These are phyloP conservation scores for Casuarius casuarius DNA, from an alignment of 2,113 vertebrate genomes.

Conservation along the genomic window DNA sequence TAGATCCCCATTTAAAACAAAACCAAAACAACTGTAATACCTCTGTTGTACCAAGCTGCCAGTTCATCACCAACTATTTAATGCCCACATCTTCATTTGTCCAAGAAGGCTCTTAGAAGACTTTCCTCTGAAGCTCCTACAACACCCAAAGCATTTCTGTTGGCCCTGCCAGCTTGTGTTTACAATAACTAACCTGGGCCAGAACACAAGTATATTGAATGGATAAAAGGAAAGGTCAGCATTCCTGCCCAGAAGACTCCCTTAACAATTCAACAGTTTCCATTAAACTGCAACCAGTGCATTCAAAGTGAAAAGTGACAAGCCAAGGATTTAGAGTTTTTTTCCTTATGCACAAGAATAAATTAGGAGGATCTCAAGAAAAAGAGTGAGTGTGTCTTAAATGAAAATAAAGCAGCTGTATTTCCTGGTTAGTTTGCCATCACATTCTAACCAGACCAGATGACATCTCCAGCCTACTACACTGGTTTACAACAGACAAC, in stretches of 20 bases:
- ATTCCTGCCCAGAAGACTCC: not conserved
- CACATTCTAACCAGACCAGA: rapidly evolving
- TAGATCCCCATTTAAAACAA: not conserved
- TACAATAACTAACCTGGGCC: not conserved
- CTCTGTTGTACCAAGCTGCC: not conserved
- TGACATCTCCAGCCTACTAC: not conserved
- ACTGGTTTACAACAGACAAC: not conserved
- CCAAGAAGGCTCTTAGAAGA: not conserved
- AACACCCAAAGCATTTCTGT: not conserved
- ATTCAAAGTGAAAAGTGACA: not conserved
- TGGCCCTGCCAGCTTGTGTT: not conserved
- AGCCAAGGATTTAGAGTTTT: not conserved
- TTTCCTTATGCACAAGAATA: not conserved
- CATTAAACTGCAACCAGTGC: not conserved
- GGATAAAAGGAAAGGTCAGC: not conserved
- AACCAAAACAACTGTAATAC: not conserved
- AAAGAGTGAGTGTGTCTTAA: not conserved
- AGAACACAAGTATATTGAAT: not conserved
- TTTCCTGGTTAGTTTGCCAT: not conserved
- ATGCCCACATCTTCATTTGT: not conserved
- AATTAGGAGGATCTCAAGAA: not conserved
- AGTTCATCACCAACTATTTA: not conserved
- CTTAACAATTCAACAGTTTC: not conserved
- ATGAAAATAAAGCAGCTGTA: not conserved
- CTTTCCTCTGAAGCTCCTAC: not conserved